These are phyloP conservation scores for Heterohyrax brucei DNA, from an alignment of 2,797 vertebrate genomes.

Conservation along the genomic window DNA sequence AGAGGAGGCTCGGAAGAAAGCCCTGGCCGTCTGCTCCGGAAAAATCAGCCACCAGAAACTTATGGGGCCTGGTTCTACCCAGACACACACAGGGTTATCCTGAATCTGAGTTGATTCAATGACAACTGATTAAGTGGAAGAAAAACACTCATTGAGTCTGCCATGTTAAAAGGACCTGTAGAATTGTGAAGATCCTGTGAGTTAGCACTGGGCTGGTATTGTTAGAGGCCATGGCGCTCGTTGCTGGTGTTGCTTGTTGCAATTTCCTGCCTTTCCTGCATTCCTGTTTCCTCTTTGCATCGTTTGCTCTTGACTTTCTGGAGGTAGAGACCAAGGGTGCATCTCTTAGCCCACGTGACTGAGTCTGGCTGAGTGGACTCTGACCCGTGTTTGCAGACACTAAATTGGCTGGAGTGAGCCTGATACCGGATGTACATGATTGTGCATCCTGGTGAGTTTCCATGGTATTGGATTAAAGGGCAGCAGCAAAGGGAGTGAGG, in stretches of 20 bases:
- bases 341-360: neutral
- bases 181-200: neutral
- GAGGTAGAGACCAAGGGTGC: neutral
- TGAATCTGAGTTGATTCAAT: neutral
- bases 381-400: neutral
- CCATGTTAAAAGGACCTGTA: neutral
- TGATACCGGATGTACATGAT: neutral
- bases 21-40: neutral
- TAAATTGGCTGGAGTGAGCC: neutral
- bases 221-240: neutral
- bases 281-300: neutral
- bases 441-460: neutral
- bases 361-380: neutral
- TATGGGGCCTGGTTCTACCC: neutral
- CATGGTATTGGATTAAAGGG: no score
- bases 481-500: neutral
- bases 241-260: neutral
- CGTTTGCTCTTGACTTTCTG: neutral
- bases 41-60: neutral
- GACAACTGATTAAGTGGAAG: neutral
- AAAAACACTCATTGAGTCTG: neutral
- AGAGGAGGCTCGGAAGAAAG: neutral
- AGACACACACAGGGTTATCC: neutral
- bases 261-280: neutral
- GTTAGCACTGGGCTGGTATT: neutral